Base-by-base conservation (phyloP, 53 echinoderm and acorn worm genomes). In the Astropecten irregularis region DNA sequence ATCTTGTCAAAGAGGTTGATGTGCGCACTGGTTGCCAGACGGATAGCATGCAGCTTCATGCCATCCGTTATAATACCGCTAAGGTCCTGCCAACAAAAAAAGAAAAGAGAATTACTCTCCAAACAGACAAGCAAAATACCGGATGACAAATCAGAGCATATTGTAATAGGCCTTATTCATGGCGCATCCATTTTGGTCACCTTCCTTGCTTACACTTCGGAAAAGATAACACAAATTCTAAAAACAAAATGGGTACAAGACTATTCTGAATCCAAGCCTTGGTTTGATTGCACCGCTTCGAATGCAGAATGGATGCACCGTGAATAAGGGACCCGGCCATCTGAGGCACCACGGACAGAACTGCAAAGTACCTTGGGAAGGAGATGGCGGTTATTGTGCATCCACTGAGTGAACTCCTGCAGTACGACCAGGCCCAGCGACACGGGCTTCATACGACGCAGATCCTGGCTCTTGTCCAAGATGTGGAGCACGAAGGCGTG, bases 1-100 rank as follows among this genome's bases (percentile, higher is more conserved):
- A 99, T 77, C n/a, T 82, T 42, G 52, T 86, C 88, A 79, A 99
- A 95, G 60, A 99, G 83, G 61, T 86, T 97, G 46, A 86, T 42
- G 81, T 99, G 94, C 9, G 88, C 82, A 35, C 92, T 90, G 29
- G 87, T 92, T 38, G 94, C 92, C 32, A 99, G 77, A 7, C 83
- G 85, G 13, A 99, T 82, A 4, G 94, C 99, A 4, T 62, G 48
- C 38, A 85, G 82, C 53, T 88, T 82, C 62, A 91, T 22, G 28
- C 84, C 93, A 11, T 58, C 71, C 0, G 93, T 93, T 19, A 93
- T 56, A 62, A 86, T 66, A 15, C 4, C 20, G 9, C 21, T 27
- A 18, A 76, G 44, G 15, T 84, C 19, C 65, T 64, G 34, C 50
- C 20, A 62, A 35, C 18, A 13, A 16, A 36, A 31, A 53, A 13